Percentiles rank a stretch among this genome's conserved stretches.
Evolutionary conservation across 2,888 invertebrate species (phyloP).

Genomic region (Limenitis camilla): DNA sequence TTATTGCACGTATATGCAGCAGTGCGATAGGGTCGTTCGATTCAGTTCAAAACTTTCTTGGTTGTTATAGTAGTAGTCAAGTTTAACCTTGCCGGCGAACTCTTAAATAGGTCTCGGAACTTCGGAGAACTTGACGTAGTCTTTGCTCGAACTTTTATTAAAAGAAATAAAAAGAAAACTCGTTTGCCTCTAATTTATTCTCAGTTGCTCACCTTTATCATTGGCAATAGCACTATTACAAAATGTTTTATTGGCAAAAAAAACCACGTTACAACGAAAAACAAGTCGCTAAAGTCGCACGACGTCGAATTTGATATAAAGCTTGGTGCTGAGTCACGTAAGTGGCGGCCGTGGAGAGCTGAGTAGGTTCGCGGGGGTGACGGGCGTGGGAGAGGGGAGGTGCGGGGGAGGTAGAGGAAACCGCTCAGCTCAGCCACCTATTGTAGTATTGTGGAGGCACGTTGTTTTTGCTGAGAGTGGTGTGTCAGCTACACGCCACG

Average conservation of each 20-base stretch:
- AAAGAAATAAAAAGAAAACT: constrained; percentile 35
- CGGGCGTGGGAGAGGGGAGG: constrained; percentile 23
- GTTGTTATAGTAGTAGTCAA: constrained; percentile 24
- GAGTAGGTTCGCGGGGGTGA: constrained; percentile 25
- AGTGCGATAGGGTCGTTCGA: constrained; percentile 2
- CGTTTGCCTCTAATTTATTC: constrained; percentile 24
- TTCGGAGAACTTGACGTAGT: constrained; percentile 34
- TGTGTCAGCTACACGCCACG: constrained; percentile 54
- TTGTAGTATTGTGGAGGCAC: constrained; percentile 64
- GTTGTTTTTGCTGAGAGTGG: constrained; percentile 65
- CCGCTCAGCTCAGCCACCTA: constrained; percentile 61
- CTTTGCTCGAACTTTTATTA: constrained; percentile 39
- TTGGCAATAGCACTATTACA: constrained; percentile 47
- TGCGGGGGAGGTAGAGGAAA: constrained; percentile 38
- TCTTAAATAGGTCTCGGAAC: constrained; percentile 34
- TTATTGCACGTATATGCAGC: neutral
- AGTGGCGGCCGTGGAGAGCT: constrained; percentile 39
- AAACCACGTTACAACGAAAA: constrained; percentile 50
- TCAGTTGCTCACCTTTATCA: constrained; percentile 45
- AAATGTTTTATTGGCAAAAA: constrained; percentile 51
- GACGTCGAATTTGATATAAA: constrained; percentile 65
- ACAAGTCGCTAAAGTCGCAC: constrained; percentile 55
- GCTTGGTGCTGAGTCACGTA: constrained; percentile 62
- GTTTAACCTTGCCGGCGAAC: constrained; percentile 30
- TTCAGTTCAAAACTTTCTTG: constrained; percentile 24